Evolutionary conservation across 2,113 vertebrate species (phyloP).

Genomic region (Thinocorus orbignyianus): DNA sequence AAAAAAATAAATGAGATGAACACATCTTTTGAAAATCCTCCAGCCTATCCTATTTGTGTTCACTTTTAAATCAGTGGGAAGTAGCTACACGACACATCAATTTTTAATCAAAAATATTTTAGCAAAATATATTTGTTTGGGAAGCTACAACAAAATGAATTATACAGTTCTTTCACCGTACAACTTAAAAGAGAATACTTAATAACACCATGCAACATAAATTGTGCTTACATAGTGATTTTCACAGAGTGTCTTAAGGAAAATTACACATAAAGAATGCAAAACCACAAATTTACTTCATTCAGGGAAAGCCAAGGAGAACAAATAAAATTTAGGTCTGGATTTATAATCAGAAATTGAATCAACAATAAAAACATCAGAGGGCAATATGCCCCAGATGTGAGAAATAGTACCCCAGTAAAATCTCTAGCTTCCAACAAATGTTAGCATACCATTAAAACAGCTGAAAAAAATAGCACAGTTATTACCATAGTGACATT

Average conservation of each 20-base stretch:
- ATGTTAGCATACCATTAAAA: conserved; percentile 18
- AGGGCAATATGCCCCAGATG: conserved; percentile 5
- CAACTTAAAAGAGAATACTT: conserved; percentile 55
- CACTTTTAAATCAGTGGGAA: conserved; percentile 24
- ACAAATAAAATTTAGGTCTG: conserved; percentile 34
- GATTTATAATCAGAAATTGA: conserved; percentile 37
- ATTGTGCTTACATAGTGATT: conserved; percentile 53
- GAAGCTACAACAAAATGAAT: conserved; percentile 51
- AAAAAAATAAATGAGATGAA: not conserved
- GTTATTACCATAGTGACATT: conserved; percentile 51
- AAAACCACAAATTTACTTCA: conserved; percentile 42
- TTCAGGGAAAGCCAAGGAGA: conserved; percentile 22
- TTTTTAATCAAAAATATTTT: conserved; percentile 58
- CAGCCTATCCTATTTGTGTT: not conserved
- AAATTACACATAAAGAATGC: conserved; percentile 46
- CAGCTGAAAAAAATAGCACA: conserved; percentile 29
- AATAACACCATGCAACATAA: conserved; percentile 37
- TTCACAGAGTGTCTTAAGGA: conserved; percentile 57
- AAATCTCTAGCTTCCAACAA: not conserved
- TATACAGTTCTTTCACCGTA: conserved; percentile 45
- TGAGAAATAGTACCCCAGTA: not conserved
- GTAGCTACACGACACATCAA: conserved; percentile 3
- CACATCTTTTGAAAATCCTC: not conserved
- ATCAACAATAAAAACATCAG: conserved; percentile 1
- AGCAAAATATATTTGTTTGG: conserved; percentile 50